Percentiles rank a stretch among this genome's conserved stretches.
phyloP scores from a whole-genome alignment of 1,140 invertebrate genomes.

The Drosophila guanche region DNA sequence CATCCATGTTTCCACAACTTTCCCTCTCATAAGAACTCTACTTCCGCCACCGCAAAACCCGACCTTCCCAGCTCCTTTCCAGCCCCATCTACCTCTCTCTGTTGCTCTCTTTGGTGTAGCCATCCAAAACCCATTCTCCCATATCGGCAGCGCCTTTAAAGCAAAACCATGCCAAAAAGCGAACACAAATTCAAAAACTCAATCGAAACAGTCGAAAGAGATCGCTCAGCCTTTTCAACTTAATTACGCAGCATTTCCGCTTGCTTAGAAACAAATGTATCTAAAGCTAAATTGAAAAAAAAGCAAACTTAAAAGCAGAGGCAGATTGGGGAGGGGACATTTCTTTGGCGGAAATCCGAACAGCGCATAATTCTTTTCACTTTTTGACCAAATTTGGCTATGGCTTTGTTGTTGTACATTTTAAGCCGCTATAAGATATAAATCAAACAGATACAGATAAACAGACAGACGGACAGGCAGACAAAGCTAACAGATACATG shows the following conservation, averaged over 20 bases:
- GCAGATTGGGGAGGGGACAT: conserved; percentile 37
- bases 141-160: conserved; percentile 55
- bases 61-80: conserved; percentile 1
- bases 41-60: conserved; percentile 12
- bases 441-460: conserved; percentile 23
- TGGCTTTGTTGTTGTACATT: conserved; percentile 47
- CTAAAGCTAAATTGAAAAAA: conserved; percentile 49
- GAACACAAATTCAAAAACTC: background rate
- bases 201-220: conserved; percentile 28
- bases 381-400: conserved; percentile 72
- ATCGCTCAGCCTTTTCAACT: conserved; percentile 44
- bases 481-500: conserved; percentile 14
- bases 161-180: conserved; percentile 17
- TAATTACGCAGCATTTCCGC: conserved; percentile 71
- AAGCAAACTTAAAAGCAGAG: conserved; percentile 11
- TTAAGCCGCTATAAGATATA: conserved; percentile 43
- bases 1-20: background rate
- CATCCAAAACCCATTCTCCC: conserved; percentile 52
- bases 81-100: background rate
- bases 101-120: background rate
- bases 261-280: conserved; percentile 29
- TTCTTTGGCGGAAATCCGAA: conserved; percentile 73
- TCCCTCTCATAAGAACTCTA: conserved; percentile 6
- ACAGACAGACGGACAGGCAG: conserved; percentile 5
- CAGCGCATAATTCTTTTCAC: conserved; percentile 75